Conservation (phyloP, 2,888 invertebrate genomes). For the Xanthia togata region DNA sequence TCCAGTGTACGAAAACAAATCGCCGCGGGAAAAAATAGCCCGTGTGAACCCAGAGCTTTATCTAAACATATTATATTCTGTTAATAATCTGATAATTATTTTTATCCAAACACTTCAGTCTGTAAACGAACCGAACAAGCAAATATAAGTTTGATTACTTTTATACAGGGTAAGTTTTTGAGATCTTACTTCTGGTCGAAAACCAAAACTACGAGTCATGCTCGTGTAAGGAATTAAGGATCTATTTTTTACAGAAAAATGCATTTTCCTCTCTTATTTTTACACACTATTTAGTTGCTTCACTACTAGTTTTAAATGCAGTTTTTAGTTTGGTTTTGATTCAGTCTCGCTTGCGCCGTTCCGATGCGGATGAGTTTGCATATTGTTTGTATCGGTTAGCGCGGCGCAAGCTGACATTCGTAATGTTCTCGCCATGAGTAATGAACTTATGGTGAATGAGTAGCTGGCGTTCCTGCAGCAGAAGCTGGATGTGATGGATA, state of each 20-base stretch:
- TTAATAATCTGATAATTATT: neutral
- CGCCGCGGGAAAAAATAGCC: too few relatives aligned
- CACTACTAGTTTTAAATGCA: slow-evolving; percentile 36
- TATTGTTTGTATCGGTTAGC: neutral
- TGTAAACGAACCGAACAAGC: neutral
- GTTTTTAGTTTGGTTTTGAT: neutral
- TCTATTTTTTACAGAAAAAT: neutral
- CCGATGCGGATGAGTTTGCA: neutral
- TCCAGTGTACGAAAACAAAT: too few relatives aligned
- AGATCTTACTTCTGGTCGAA: slow-evolving; percentile 1
- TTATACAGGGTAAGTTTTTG: neutral
- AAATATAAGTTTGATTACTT: neutral
- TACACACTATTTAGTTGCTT: slow-evolving; percentile 6
- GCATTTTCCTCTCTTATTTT: slow-evolving; percentile 3
- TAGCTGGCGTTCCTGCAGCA: neutral
- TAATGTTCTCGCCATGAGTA: neutral
- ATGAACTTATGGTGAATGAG: too few relatives aligned
- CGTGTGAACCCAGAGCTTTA: neutral
- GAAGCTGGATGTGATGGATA: neutral
- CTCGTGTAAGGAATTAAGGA: neutral
- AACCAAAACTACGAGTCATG: neutral
- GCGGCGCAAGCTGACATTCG: neutral
- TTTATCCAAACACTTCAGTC: neutral
- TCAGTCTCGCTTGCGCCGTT: neutral
- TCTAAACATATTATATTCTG: neutral